Base-by-base conservation (phyloP, 2,113 vertebrate species). In the Tympanuchus pallidicinctus region DNA sequence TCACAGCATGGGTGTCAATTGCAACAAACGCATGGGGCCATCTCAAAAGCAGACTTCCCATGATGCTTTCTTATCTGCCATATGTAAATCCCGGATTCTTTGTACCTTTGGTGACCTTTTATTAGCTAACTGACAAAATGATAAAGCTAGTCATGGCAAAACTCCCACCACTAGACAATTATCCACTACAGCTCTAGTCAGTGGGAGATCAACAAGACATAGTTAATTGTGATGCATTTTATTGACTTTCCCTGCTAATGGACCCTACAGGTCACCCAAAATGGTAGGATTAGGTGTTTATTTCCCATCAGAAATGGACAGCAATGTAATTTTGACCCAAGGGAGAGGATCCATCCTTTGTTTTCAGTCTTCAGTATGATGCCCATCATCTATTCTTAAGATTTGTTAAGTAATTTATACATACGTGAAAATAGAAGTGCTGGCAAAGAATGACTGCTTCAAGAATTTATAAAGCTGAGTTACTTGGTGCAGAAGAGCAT, bases 81-180 rank as follows among this genome's bases (percentile, higher is more conserved):
- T 97, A 98, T 97, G 97, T 98, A 98, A 98, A 98, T 98, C 96
- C 97, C 97, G 95, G 96, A 17, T 86, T 97, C 94, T 95, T 80
- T 73, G 95, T 95, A 97, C 95, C 95, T 96, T 92, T 52, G 57
- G 70, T 97, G 98, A 98, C 97, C 98, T 98, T 98, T 98, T 98
- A 98, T 98, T 98, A 98, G 97, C 97, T 95, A 98, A 95, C 97
- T 98, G 97, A 97, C 98, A 98, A 97, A 98, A 98, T 98, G 97
- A 98, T 98, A 98, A 98, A 98, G 97, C 97, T 97, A 96, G 96
- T 96, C 97, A 94, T 56, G 86, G 96, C 92, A 97, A 97, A 98
- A 96, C 97, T 97, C 96, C 95, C 95, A 92, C 94, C 85, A 96
- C 89, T 74, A 93, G 80, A 98, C 97, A 98, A 98, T 98, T 97